phyloP scores from a whole-genome alignment of 2,888 invertebrate species.

The Malthinus seriepunctatus region DNA sequence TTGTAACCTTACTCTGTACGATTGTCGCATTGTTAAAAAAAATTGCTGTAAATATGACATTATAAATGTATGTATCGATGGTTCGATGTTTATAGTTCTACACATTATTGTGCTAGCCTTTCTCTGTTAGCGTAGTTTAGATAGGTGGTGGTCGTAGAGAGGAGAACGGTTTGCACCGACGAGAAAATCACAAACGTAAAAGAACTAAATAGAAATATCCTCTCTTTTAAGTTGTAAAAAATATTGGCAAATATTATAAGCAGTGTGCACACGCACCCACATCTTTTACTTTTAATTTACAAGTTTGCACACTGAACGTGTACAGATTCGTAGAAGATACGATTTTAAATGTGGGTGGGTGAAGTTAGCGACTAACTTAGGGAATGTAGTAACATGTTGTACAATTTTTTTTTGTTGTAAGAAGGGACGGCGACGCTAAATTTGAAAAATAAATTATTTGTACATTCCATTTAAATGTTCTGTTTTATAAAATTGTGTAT shows the following conservation, averaged over 20 bases:
- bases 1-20: conserved; percentile 24
- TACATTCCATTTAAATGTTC: conserved; percentile 75
- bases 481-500: conserved; percentile 58
- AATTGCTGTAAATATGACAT: conserved; percentile 49
- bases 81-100: conserved; percentile 37
- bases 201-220: conserved; percentile 12
- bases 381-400: conserved; percentile 20
- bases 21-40: conserved; percentile 21
- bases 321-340: conserved; percentile 19
- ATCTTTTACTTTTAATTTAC: background rate
- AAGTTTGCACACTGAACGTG: conserved; percentile 6
- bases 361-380: conserved; percentile 2
- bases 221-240: conserved; percentile 20
- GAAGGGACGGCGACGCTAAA: conserved; percentile 65
- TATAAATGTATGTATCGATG: conserved; percentile 45
- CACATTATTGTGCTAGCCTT: conserved; percentile 36
- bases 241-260: conserved; percentile 11
- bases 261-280: conserved; percentile 19
- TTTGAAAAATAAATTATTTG: conserved; percentile 70
- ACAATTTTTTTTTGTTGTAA: conserved; percentile 45
- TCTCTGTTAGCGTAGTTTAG: conserved; percentile 35
- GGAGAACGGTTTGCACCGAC: conserved; percentile 7
- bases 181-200: conserved; percentile 12
- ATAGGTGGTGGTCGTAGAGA: conserved; percentile 24
- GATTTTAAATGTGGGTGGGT: conserved; percentile 5